phyloP scores from a whole-genome alignment of 2,888 invertebrate genomes.

The Drosophila paramelanica region DNA sequence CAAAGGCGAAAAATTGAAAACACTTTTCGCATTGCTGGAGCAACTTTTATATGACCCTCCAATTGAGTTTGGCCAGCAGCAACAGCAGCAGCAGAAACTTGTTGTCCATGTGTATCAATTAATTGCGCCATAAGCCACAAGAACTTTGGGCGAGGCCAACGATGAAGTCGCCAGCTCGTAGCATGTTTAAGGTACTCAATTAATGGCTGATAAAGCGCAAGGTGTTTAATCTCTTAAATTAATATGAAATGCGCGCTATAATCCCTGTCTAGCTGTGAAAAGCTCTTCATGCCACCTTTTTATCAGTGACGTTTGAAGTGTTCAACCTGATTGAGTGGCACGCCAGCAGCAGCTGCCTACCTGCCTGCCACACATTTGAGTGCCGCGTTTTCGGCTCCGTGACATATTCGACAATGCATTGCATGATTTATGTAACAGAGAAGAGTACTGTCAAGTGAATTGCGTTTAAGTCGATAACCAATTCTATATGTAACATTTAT shows the following conservation, averaged over 20 bases:
- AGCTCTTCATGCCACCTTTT: slow-evolving; percentile 29
- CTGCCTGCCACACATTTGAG: slow-evolving; percentile 26
- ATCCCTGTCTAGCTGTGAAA: slow-evolving; percentile 16
- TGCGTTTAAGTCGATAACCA: neutral
- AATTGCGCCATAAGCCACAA: slow-evolving; percentile 72
- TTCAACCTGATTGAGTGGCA: slow-evolving; percentile 57
- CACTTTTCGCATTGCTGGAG: slow-evolving; percentile 54
- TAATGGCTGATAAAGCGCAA: slow-evolving; percentile 44
- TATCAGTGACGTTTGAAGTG: slow-evolving; percentile 49
- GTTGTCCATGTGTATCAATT: slow-evolving; percentile 75
- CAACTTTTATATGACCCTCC: slow-evolving; percentile 68
- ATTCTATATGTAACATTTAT: neutral
- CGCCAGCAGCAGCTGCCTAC: slow-evolving; percentile 11
- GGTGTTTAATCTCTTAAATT: slow-evolving; percentile 43
- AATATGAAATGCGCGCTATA: slow-evolving; percentile 28
- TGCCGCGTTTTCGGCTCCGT: slow-evolving; percentile 26
- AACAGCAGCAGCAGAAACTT: slow-evolving; percentile 35
- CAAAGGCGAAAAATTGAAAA: slow-evolving; percentile 69
- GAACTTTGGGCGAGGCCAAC: slow-evolving; percentile 50
- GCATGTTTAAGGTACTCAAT: slow-evolving; percentile 61
- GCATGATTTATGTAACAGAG: slow-evolving; percentile 28
- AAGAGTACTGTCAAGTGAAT: neutral
- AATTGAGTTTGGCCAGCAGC: slow-evolving; percentile 66
- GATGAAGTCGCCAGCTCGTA: slow-evolving; percentile 13
- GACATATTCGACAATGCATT: slow-evolving; percentile 45